A percentile compares a stretch with the other conserved stretches of the same genome.
Evolutionary conservation across 2,888 invertebrate species (phyloP).

Genomic region (Zaprionus lineosus): DNA sequence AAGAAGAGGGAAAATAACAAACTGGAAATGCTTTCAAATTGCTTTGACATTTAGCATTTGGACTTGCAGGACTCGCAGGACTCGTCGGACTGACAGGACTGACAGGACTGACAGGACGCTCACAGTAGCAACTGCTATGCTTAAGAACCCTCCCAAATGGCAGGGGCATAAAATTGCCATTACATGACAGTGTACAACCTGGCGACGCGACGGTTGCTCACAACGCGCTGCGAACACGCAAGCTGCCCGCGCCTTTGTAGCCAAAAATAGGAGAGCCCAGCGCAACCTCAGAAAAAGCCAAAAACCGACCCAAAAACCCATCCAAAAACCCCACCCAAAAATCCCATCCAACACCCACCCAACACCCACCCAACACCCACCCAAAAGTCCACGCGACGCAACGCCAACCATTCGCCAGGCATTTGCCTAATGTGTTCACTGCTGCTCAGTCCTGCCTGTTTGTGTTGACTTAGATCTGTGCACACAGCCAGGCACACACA

Average conservation of each 20-base stretch:
- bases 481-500: constrained; percentile 19
- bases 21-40: constrained; percentile 32
- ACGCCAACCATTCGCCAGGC: constrained; percentile 36
- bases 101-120: too few species aligned
- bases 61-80: too few species aligned
- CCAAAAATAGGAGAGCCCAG: constrained; percentile 1
- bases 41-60: constrained; percentile 58
- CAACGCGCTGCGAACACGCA: constrained; percentile 68
- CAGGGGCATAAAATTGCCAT: constrained; percentile 75
- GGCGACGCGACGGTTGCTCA: constrained; percentile 64
- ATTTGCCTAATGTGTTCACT: constrained; percentile 69
- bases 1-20: background rate
- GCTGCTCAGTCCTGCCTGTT: constrained; percentile 48
- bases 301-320: constrained; percentile 19
- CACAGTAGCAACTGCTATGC: too few species aligned
- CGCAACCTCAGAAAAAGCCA: background rate
- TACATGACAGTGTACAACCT: constrained; percentile 74
- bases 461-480: constrained; percentile 60
- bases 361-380: constrained; percentile 15
- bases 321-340: background rate
- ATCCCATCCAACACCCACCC: background rate
- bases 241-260: constrained; percentile 19
- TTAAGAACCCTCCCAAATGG: constrained; percentile 69
- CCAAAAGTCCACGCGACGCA: constrained; percentile 14
- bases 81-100: too few species aligned